Evolutionary conservation across 2,113 vertebrate genomes (phyloP).

Genomic region (Shinisaurus crocodilurus): DNA sequence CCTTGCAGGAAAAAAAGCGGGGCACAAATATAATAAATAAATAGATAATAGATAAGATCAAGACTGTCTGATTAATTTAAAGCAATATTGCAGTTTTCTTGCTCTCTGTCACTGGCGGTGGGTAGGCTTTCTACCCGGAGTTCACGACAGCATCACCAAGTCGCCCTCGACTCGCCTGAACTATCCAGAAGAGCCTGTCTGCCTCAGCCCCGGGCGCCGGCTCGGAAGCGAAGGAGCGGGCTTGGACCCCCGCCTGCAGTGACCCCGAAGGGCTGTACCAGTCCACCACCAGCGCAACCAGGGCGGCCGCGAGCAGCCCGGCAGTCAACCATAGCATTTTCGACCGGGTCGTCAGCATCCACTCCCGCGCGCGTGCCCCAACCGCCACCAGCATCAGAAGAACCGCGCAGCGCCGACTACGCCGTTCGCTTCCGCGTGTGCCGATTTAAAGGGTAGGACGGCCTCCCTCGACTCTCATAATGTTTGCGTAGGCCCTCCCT

Average conservation of each 20-base stretch:
- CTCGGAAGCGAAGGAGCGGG: slow-evolving; percentile 56
- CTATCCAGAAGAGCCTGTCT: slow-evolving; percentile 84
- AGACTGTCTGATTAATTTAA: background rate
- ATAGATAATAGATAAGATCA: background rate
- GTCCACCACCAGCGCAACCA: slow-evolving; percentile 82
- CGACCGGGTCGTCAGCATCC: background rate
- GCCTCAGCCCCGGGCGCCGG: slow-evolving; percentile 72
- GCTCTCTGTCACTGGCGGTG: background rate
- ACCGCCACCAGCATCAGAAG: background rate
- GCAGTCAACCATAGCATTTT: slow-evolving; percentile 49
- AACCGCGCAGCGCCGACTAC: background rate
- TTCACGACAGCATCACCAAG: background rate
- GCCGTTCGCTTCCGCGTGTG: slow-evolving; percentile 4
- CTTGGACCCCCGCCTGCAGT: slow-evolving; percentile 36
- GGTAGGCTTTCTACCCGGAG: background rate
- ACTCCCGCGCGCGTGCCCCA: background rate
- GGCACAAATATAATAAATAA: no score
- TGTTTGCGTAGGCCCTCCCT: background rate
- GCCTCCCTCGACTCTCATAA: background rate
- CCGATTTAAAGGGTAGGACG: background rate
- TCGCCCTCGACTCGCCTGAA: slow-evolving; percentile 80
- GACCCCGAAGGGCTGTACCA: slow-evolving; percentile 77
- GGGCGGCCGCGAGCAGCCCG: slow-evolving; percentile 77
- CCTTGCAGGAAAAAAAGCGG: no score
- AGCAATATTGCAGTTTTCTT: background rate